Evolutionary conservation across 1,140 invertebrate species (phyloP).

Genomic region (Drosophila kohkoa): DNA sequence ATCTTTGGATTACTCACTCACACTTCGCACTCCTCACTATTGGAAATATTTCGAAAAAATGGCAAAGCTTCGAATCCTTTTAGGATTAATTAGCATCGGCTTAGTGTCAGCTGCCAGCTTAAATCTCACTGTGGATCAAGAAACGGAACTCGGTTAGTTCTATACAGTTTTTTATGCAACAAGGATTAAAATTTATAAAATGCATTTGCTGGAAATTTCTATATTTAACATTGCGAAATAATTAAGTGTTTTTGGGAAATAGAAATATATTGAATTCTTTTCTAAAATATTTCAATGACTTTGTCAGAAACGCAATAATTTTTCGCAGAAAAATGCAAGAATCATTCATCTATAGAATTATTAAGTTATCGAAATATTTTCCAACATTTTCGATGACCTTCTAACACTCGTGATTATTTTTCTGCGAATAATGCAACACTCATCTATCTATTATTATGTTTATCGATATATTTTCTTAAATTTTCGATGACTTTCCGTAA

Average conservation of each 20-base stretch:
- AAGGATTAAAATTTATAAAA: neutral
- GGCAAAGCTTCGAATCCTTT: slow-evolving; percentile 7
- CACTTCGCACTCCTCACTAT: neutral
- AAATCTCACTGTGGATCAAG: neutral
- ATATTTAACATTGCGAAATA: no score
- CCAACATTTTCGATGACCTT: neutral
- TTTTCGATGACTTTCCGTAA: neutral
- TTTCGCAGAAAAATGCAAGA: no score
- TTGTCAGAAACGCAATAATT: no score
- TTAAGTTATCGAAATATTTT: neutral
- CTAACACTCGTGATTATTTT: neutral
- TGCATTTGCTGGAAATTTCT: no score
- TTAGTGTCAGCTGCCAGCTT: slow-evolving; percentile 21
- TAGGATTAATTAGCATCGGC: slow-evolving; percentile 25
- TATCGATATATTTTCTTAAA: no score
- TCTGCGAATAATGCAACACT: no score
- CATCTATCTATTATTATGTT: neutral
- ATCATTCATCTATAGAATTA: no score
- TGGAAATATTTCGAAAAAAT: slow-evolving; percentile 7
- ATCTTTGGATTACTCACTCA: slow-evolving; percentile 5
- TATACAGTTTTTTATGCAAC: neutral
- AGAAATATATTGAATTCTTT: no score
- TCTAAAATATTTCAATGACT: no score
- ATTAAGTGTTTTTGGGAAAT: no score
- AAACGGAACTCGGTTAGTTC: slow-evolving; percentile 43